Evolutionary conservation across 2,888 invertebrate genomes (phyloP), one percentile per base, ranked within the genome.

Genomic region (Parnassius apollo): DNA sequence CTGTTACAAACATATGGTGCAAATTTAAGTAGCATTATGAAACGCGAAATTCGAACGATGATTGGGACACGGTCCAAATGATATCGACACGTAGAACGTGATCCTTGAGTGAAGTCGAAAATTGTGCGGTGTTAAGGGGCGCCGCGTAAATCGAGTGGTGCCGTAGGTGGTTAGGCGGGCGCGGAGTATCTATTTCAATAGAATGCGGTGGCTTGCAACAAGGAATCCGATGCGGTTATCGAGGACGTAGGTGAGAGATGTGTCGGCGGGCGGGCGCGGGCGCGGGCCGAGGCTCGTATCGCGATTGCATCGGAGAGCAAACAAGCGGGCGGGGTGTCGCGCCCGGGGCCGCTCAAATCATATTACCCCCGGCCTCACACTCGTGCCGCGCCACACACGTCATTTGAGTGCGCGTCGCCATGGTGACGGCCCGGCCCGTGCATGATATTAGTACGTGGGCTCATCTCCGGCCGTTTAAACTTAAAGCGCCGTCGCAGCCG

Each of bases 401-500:
- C 93, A 93, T 93, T 93, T 93, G 92, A 93, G 93, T 92, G 92
- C 92, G 92, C 93, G 93, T 94, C 93, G 93, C 93, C 92, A 93
- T 92, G 93, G 93, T 92, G 92, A 94, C 93, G 87, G 93, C 93
- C 93, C 93, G 93, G 93, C 93, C 84, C 88, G 84, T 90, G 90
- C 91, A 90, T 91, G 86, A 91, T 87, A 91, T 91, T 91, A 91
- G 89, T 88, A 82, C 87, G 86, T 84, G 78, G 84, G 82, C 89
- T 92, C 91, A 91, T 91, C 90, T 89, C 88, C 89, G 88, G 85
- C 76, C 88, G 88, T 87, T 91, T 88, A 88, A 85, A 88, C 84
- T 86, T 86, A 88, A 85, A 85, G 84, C 85, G 82, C 72, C 66
- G 68, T 68, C 64, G 66, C 44, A 42, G 62, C 55, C 48, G 50